phyloP scores from a whole-genome alignment of 2,113 vertebrate species.

The Elanus axillaris region DNA sequence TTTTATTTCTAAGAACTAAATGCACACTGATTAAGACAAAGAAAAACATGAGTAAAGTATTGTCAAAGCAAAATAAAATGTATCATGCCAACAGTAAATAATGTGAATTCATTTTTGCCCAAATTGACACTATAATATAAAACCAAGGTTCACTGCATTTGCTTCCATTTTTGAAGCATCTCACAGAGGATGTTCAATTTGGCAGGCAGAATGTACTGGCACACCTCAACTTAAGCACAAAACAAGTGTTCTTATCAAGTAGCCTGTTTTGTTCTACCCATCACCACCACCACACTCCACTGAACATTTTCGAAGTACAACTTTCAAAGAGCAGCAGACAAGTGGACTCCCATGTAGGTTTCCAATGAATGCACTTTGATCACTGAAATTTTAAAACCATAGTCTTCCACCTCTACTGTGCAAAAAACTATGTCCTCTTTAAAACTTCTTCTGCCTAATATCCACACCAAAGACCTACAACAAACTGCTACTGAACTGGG shows the following conservation, averaged over 20 bases:
- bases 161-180: neutral
- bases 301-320: neutral
- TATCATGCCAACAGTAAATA: neutral
- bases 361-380: neutral
- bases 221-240: neutral
- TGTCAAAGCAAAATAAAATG: neutral
- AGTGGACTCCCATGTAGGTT: neutral
- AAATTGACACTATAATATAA: neutral
- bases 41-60: neutral
- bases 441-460: neutral
- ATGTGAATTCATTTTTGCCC: neutral
- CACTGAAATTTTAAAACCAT: neutral
- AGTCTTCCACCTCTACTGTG: neutral
- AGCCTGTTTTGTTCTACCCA: neutral
- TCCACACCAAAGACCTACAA: neutral
- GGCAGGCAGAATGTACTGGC: neutral
- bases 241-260: neutral
- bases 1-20: neutral
- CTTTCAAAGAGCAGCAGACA: neutral
- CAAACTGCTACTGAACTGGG: neutral
- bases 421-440: neutral
- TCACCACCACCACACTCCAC: neutral
- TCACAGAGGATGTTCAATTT: neutral
- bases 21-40: neutral
- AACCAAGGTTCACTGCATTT: neutral